Base-by-base conservation (phyloP, 2,797 vertebrate species). In the Bryconaethiops microstoma region DNA sequence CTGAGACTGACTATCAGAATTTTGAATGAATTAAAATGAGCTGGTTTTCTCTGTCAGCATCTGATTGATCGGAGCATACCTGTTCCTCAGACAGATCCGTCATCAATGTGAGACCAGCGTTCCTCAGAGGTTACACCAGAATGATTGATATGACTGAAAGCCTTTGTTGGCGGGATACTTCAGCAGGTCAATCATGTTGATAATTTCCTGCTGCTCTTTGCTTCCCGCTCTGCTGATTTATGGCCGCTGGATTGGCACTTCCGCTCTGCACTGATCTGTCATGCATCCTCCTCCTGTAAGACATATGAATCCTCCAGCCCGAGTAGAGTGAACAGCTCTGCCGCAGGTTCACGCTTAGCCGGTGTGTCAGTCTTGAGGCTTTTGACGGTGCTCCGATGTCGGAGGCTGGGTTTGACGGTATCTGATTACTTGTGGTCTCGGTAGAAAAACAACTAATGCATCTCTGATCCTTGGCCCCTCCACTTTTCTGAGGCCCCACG, bases 381-480 rank as follows among this genome's bases (percentile, higher is more conserved):
- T 69, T 77, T 84, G 78, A 68, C 73, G 73, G 1, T 55, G 40
- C 57, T 52, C 14, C 50, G 7, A 6, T 23, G 39, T 12, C 45
- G 19, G 54, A 52, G 45, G 21, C 25, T 42, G 16, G 62, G 69
- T 68, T 80, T 77, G 78, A 54, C 74, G 62, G n/a, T 45, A n/a
- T 62, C 50, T 50, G 42, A 9, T n/a, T 60, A 16, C 17, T 21
- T 74, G 74, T 57, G 68, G 68, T 45, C 57, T 42, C 52, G 54
- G 10, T 14, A 39, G 19, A 29, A 69, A 21, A 45, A 14, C 19
- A 68, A 45, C 16, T 14, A 14, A 39, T 7, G 2, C 10, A n/a
- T 62, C 42, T 48, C 69, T 17, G 59, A 64, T 59, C 65, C 25
- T 76, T 83, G 64, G 78, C 64, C 39, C 21, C 68, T 57, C 55